Evolutionary conservation across 2,888 invertebrate genomes (phyloP), one percentile per base, ranked within the genome.

Genomic region (Allygus modestus): DNA sequence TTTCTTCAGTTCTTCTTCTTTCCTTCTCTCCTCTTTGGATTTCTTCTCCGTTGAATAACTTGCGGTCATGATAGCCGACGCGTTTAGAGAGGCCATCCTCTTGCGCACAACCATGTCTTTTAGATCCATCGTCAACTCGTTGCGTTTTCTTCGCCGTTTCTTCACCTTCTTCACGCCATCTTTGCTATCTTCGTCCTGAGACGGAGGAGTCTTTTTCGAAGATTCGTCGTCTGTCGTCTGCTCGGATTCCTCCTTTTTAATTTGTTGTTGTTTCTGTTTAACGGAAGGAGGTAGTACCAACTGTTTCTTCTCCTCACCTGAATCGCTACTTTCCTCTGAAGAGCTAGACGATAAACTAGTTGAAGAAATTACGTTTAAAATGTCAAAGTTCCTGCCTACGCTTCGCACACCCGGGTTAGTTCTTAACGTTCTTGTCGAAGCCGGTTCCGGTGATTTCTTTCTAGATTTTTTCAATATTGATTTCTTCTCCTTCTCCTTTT

Each of bases 41-140:
- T 88, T 89, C 89, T 94, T 96, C 90, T 97, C 96, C 61, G 92
- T 91, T 0, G 93, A 93, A 89, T 97, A 97, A 87, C 96, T 97
- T 26, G 97, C 97, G 0, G 97, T 97, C 87, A 97, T 92, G 88
- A 97, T 97, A 26, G 97, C 97, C 46, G 96, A 95, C 17, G 97
- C 97, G 90, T 97, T 97, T 41, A 97, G 91, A 89, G 97, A 97
- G 26, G 97, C 97, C 97, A 97, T 97, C 41, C 97, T 93, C 89
- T 97, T 97, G 87, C 96, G 93, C 20, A 97, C 97, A 7, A 97
- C 95, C 94, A 97, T 96, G 88, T 97, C 97, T 88, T 96, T 96
- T 75, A 97, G 91, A 89, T 96, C 96, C 95, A 96, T 95, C 33
- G 94, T 92, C 58, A 94, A 91, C 89, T 94, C 94, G 83, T 92